Evolutionary conservation across 2,888 invertebrate species (phyloP).

Genomic region (Drosophila multiciliata): DNA sequence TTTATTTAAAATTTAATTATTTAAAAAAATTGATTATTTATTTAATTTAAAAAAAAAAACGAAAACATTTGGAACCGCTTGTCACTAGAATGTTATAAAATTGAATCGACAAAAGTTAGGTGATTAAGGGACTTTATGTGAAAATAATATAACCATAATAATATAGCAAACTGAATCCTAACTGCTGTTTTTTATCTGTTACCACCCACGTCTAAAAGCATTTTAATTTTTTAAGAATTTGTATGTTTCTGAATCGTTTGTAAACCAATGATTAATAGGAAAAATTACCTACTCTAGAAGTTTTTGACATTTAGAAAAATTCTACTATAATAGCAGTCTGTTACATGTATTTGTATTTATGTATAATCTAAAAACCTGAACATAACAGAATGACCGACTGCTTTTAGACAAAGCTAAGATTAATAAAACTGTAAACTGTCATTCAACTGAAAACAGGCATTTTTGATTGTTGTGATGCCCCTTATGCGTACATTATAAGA

Average conservation of each 20-base stretch:
- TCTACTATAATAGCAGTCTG: background rate
- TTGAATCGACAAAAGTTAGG: background rate
- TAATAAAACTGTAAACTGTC: background rate
- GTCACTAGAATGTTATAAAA: background rate
- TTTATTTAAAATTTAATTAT: background rate
- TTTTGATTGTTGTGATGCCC: background rate
- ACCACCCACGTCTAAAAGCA: background rate
- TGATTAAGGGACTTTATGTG: background rate
- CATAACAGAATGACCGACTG: background rate
- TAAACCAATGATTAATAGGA: background rate
- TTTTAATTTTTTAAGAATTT: background rate
- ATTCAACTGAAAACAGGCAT: background rate
- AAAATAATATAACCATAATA: background rate
- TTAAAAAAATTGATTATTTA: background rate
- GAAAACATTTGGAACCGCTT: background rate
- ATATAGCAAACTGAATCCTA: too few relatives aligned
- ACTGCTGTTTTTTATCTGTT: background rate
- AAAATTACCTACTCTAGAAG: background rate
- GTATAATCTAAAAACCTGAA: background rate
- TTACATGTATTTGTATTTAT: too few relatives aligned
- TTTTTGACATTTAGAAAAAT: background rate
- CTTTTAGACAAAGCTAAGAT: background rate
- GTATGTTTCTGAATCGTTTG: background rate
- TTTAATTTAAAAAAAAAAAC: background rate
- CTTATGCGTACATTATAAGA: background rate